Percentiles rank a stretch among this genome's conserved stretches.
phyloP scores from a whole-genome alignment of 2,797 vertebrate species.

The Amniataba percoides region DNA sequence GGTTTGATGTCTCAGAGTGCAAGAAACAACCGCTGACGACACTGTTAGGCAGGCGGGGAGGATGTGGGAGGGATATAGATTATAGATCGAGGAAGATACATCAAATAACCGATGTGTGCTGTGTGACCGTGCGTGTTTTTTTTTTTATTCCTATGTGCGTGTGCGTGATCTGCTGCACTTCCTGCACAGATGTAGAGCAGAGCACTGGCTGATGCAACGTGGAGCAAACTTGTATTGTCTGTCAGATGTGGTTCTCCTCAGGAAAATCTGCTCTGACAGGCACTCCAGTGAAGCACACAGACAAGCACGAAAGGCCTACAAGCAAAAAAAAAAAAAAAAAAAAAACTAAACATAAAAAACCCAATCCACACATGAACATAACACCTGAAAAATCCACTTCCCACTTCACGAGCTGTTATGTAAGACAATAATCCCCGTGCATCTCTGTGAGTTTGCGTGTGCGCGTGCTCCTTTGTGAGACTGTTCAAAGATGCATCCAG shows the following conservation, averaged over 20 bases:
- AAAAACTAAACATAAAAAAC: too few relatives aligned
- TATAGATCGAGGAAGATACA: slow-evolving; percentile 47
- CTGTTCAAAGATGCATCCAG: slow-evolving; percentile 31
- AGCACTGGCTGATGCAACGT: slow-evolving; percentile 73
- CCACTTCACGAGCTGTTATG: slow-evolving; percentile 42
- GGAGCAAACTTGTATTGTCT: slow-evolving; percentile 61
- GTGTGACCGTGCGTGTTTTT: slow-evolving; percentile 11
- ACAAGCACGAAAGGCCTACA: slow-evolving; percentile 26
- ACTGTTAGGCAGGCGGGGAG: slow-evolving; percentile 11
- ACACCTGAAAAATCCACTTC: slow-evolving; percentile 61
- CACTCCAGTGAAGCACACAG: slow-evolving; percentile 20
- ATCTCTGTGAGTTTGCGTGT: neutral
- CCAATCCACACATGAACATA: slow-evolving; percentile 39
- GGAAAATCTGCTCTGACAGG: slow-evolving; percentile 53
- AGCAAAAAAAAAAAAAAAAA: slow-evolving; percentile 1
- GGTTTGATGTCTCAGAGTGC: slow-evolving; percentile 63
- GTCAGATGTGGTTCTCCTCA: slow-evolving; percentile 51
- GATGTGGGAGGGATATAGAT: slow-evolving; percentile 50
- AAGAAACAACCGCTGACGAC: slow-evolving; percentile 50
- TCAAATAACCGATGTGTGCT: slow-evolving; percentile 15
- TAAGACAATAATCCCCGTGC: slow-evolving; percentile 35
- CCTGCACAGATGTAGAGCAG: slow-evolving; percentile 37
- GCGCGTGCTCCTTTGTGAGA: slow-evolving; percentile 16
- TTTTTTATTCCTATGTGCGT: slow-evolving; percentile 9
- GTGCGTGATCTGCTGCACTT: slow-evolving; percentile 21